Base-by-base conservation (phyloP, 2,113 vertebrate species). In the Oreotragus oreotragus region DNA sequence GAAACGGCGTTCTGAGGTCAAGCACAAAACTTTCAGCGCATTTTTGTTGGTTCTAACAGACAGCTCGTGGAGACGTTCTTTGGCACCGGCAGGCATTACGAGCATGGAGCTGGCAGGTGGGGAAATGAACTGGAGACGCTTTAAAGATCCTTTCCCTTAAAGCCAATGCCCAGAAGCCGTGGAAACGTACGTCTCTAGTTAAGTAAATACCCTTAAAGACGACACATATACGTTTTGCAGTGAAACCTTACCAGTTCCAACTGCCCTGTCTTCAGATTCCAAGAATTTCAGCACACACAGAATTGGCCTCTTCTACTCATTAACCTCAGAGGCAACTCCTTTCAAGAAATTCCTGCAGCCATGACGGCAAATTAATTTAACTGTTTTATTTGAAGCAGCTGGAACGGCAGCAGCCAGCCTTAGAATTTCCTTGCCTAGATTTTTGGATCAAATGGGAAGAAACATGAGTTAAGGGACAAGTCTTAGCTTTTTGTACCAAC, bases 91-190 rank as follows among this genome's bases (percentile, higher is more conserved):
- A 95, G 93, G 97, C 80, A 55, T 96, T 89, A 81, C 53, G 10
- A 96, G 97, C 86, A 91, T 51, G 45, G 70, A 49, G 66, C 91
- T 98, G 98, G 98, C 98, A 97, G 97, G 12, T 97, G 85, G 96
- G 97, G 96, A 96, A 97, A 97, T 70, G 98, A 97, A 93, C 62
- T 98, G 98, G 98, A 98, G 97, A 96, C 77, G 84, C 97, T 98
- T 98, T 96, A 98, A 98, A 98, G 98, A 93, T 98, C 77, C 96
- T 90, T 88, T 97, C 13, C 96, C 98, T 79, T 98, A 97, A 98
- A 98, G 98, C 97, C 97, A 97, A 96, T 97, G 98, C 97, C 98
- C 98, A 98, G 98, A 97, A 98, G 98, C 98, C 49, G 88, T 98
- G 97, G 98, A 95, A 98, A 96, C 53, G 81, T 93, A 30, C 27